These are phyloP conservation scores for Morbakka virulenta DNA, from an alignment of 30 jellyfish, hydroid and myxozoan species.

Conservation along the genomic window DNA sequence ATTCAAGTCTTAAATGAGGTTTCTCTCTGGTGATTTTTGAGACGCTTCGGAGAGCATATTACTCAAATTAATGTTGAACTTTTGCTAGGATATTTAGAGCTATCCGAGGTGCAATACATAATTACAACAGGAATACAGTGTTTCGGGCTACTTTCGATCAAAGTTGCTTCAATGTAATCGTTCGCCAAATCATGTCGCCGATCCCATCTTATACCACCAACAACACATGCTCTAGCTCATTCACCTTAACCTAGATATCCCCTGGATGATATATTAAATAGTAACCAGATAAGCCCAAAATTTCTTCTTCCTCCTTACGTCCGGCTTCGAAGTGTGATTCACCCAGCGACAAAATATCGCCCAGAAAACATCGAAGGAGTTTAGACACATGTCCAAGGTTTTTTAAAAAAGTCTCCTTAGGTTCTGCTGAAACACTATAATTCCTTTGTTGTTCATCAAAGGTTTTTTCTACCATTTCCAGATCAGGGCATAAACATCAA, in stretches of 20 bases:
- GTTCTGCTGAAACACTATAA: no score
- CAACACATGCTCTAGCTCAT: constrained; percentile 52
- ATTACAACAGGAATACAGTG: constrained; percentile 27
- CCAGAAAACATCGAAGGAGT: constrained; percentile 54
- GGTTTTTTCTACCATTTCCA: no score
- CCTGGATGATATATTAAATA: constrained; percentile 48
- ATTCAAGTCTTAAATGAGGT: no score
- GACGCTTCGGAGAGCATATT: no score
- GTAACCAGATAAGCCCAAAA: constrained; percentile 40
- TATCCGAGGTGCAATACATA: no score
- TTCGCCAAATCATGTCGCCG: constrained; percentile 48
- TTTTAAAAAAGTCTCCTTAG: constrained; percentile 59
- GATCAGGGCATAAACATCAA: no score
- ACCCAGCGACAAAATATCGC: constrained; percentile 61
- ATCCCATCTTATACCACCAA: constrained; percentile 50
- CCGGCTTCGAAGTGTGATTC: constrained; percentile 58
- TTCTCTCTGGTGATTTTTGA: no score
- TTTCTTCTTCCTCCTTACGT: constrained; percentile 34
- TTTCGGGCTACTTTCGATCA: constrained; percentile 30
- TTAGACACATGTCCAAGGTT: constrained; percentile 46
- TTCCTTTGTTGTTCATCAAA: no score
- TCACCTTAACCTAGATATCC: constrained; percentile 51
- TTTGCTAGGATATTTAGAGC: no score
- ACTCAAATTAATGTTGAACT: no score
- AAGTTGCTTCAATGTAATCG: constrained; percentile 41